These are phyloP conservation scores for Climacteris rufus DNA, from an alignment of 2,113 vertebrate species.

Conservation along the genomic window DNA sequence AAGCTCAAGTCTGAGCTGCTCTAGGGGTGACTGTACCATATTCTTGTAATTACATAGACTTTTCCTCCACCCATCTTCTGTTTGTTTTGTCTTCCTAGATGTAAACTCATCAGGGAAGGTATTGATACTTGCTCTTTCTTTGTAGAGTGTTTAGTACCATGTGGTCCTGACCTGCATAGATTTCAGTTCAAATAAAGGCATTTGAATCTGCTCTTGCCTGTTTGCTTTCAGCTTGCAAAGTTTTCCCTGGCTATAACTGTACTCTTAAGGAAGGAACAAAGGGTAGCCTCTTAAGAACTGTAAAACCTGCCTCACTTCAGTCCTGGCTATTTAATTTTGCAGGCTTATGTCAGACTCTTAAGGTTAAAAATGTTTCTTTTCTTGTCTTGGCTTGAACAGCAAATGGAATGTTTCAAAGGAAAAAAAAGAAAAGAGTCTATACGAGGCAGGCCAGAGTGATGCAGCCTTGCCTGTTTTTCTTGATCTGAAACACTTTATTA, in stretches of 20 bases:
- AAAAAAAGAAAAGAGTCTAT: background rate
- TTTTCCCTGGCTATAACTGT: background rate
- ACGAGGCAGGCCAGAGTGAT: background rate
- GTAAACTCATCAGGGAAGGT: background rate
- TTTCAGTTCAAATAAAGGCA: background rate
- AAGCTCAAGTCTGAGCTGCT: background rate
- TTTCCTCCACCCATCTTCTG: background rate
- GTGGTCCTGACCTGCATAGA: background rate
- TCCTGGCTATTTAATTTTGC: slow-evolving; percentile 18
- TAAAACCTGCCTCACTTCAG: slow-evolving; percentile 21
- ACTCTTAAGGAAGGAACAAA: background rate
- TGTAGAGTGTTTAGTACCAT: background rate
- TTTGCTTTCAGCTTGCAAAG: background rate
- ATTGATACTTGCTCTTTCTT: slow-evolving; percentile 15
- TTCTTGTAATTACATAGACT: background rate
- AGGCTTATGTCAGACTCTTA: slow-evolving; percentile 8
- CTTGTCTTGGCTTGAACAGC: slow-evolving; percentile 32
- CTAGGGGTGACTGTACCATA: background rate
- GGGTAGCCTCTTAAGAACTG: background rate
- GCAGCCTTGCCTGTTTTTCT: slow-evolving; percentile 37
- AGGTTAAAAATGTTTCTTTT: slow-evolving; percentile 37
- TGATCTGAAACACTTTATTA: slow-evolving; percentile 16
- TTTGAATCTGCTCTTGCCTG: background rate
- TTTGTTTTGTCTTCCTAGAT: background rate
- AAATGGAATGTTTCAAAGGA: slow-evolving; percentile 27